Percentiles rank a stretch among this genome's conserved stretches.
Evolutionary conservation across 2,113 vertebrate species (phyloP).

Genomic region (Azemiops feae): DNA sequence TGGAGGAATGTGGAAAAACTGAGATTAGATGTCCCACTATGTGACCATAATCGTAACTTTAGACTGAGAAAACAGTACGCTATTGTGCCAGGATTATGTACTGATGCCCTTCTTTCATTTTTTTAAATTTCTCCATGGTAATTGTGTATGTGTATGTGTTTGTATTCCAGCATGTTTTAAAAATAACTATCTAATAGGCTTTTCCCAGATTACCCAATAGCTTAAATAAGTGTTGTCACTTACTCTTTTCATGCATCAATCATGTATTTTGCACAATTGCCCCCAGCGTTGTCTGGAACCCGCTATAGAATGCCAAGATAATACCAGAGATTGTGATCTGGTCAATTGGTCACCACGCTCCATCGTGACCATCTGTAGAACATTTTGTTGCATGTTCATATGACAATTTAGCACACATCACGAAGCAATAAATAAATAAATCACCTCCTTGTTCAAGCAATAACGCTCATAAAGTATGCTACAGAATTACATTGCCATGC

Average conservation of each 20-base stretch:
- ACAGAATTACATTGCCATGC: not conserved
- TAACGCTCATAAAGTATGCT: not conserved
- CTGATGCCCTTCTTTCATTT: not conserved
- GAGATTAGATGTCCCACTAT: not conserved
- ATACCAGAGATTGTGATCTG: not conserved
- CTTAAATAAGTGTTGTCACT: not conserved
- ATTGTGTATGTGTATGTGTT: not conserved
- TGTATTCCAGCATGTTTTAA: not conserved
- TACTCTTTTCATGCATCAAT: not conserved
- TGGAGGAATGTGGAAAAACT: not conserved
- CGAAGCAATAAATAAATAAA: not conserved
- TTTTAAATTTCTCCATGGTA: not conserved
- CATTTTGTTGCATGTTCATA: not conserved
- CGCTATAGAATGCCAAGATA: not conserved
- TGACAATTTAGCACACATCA: not conserved
- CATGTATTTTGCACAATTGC: not conserved
- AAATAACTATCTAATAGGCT: not conserved
- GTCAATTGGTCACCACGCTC: not conserved
- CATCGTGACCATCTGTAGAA: not conserved
- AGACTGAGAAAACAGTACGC: not conserved
- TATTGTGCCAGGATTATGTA: not conserved
- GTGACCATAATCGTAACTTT: not conserved
- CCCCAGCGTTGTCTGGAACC: not conserved
- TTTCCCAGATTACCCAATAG: not conserved
- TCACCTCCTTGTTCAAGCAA: not conserved